phyloP scores from a whole-genome alignment of 2,888 invertebrate genomes.

The Idaea aversata region DNA sequence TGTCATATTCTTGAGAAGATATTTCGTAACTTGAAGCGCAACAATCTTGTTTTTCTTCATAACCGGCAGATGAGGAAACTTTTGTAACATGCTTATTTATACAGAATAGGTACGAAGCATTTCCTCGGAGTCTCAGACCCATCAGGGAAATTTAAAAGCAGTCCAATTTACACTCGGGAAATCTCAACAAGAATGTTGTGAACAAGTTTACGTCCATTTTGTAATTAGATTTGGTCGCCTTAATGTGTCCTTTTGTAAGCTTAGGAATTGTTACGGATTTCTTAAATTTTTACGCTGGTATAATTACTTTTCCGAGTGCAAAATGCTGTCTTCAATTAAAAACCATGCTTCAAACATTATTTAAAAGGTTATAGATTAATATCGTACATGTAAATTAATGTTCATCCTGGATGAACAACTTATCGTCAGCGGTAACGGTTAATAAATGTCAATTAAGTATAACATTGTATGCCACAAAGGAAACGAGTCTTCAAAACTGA shows the following conservation, averaged over 20 bases:
- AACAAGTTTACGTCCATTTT: conserved; percentile 26
- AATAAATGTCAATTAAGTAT: neutral
- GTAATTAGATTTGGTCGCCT: conserved; percentile 28
- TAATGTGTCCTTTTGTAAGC: conserved; percentile 26
- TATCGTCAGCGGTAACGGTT: neutral
- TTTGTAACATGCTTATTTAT: conserved; percentile 47
- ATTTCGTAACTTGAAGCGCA: conserved; percentile 24
- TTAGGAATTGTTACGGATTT: conserved; percentile 15
- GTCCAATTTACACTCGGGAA: conserved; percentile 53
- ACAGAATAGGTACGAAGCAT: conserved; percentile 38
- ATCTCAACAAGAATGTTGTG: conserved; percentile 32
- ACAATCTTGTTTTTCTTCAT: conserved; percentile 35
- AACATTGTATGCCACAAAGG: neutral
- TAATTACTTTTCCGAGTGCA: neutral
- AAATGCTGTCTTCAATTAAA: neutral
- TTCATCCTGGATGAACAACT: neutral
- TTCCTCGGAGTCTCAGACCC: conserved; percentile 41
- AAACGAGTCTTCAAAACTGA: neutral
- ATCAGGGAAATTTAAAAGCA: conserved; percentile 51
- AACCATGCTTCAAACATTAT: neutral
- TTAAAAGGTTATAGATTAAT: neutral
- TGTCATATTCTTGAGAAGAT: conserved; percentile 18
- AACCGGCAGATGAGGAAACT: conserved; percentile 50
- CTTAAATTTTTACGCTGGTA: conserved; percentile 7
- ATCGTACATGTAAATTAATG: neutral